Evolutionary conservation across 1,140 invertebrate genomes (phyloP).

Genomic region (Trichomalopsis sarcophagae): DNA sequence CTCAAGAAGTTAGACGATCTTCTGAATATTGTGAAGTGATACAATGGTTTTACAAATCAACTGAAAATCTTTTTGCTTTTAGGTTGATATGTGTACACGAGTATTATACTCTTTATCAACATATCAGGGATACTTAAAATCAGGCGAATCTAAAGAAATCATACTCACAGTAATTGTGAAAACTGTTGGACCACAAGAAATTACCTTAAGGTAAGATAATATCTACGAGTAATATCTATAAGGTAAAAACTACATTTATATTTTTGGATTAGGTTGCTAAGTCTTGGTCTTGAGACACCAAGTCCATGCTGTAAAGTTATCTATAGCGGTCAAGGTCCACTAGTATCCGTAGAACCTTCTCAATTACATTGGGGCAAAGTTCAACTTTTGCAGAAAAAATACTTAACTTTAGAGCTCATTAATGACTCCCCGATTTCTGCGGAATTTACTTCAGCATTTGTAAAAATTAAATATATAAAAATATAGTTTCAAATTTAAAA

Average conservation of each 20-base stretch:
- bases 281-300: constrained; percentile 57
- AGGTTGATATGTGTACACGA: constrained; percentile 49
- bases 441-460: constrained; percentile 60
- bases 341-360: constrained; percentile 64
- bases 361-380: constrained; percentile 67
- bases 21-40: neutral
- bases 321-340: constrained; percentile 72
- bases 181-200: constrained; percentile 57
- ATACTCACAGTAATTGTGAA: constrained; percentile 59
- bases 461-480: constrained; percentile 55
- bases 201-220: constrained; percentile 51
- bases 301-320: constrained; percentile 60
- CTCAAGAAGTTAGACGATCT: constrained; percentile 60
- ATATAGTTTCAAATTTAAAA: neutral
- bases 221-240: constrained; percentile 9
- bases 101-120: constrained; percentile 59
- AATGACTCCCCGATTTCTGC: constrained; percentile 74
- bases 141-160: constrained; percentile 57
- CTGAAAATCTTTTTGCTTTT: neutral
- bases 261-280: constrained; percentile 58
- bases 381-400: constrained; percentile 61
- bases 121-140: constrained; percentile 61
- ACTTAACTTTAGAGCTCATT: constrained; percentile 61
- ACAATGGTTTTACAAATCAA: neutral
- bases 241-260: neutral